phyloP scores from a whole-genome alignment of 2,888 invertebrate genomes.

The Microplitis deprimator region DNA sequence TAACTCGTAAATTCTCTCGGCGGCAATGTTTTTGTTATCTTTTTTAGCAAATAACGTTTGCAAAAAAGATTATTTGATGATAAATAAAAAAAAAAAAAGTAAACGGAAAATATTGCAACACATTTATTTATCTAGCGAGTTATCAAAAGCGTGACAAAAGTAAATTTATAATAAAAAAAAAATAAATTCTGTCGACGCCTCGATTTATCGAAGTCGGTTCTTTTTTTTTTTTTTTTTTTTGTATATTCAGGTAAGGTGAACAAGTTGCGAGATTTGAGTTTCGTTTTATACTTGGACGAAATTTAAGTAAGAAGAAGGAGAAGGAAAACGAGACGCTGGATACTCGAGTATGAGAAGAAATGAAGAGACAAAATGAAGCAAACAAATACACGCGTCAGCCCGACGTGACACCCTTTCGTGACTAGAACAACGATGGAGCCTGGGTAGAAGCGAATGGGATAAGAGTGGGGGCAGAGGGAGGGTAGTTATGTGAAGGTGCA shows the following conservation, averaged over 20 bases:
- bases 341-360: not conserved
- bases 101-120: not conserved
- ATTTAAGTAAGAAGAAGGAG: slow-evolving; percentile 23
- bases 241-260: not conserved
- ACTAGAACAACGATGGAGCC: slow-evolving; percentile 50
- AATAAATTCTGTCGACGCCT: not conserved
- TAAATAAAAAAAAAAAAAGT: not conserved
- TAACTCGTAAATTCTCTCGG: too few relatives aligned
- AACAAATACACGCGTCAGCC: slow-evolving; percentile 67
- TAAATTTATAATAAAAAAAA: not conserved
- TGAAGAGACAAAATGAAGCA: slow-evolving; percentile 53
- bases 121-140: not conserved
- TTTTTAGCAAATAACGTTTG: not conserved
- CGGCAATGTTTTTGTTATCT: too few relatives aligned
- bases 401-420: slow-evolving; percentile 61
- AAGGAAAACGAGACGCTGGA: slow-evolving; percentile 25
- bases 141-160: not conserved
- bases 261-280: slow-evolving; percentile 20
- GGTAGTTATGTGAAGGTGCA: slow-evolving; percentile 15
- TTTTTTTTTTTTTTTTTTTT: not conserved
- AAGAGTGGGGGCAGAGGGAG: slow-evolving; percentile 41
- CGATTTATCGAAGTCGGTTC: not conserved
- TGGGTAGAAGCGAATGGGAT: too few relatives aligned
- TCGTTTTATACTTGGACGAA: slow-evolving; percentile 39
- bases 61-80: not conserved